phyloP scores from a whole-genome alignment of 2,888 invertebrate species.

The Kryphioiulus occultus region DNA sequence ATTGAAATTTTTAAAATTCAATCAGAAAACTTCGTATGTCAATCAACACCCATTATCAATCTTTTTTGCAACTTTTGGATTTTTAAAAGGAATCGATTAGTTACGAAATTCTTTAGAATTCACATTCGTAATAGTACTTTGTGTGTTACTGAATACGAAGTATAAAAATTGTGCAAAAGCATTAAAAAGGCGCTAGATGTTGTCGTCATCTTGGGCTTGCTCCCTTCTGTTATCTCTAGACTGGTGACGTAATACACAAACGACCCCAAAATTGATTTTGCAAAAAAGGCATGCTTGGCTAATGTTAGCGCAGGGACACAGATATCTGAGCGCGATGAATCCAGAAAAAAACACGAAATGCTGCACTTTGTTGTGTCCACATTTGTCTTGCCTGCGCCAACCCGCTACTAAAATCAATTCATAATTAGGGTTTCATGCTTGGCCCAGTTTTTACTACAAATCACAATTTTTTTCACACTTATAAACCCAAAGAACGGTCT shows the following conservation, averaged over 20 bases:
- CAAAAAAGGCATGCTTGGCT: slow-evolving; percentile 32
- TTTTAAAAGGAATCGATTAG: not conserved
- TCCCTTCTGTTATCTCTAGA: not conserved
- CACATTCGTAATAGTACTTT: not conserved
- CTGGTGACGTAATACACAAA: slow-evolving; percentile 4
- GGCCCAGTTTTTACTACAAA: not conserved
- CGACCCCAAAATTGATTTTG: slow-evolving; percentile 1
- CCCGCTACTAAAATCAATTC: slow-evolving; percentile 8
- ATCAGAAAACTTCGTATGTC: not conserved
- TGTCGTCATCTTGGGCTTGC: too few relatives aligned
- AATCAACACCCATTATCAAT: not conserved
- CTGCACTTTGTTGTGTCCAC: not conserved
- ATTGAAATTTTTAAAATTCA: too few relatives aligned
- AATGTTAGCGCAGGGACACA: slow-evolving; percentile 21
- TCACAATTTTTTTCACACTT: slow-evolving; percentile 8
- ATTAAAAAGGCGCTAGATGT: too few relatives aligned
- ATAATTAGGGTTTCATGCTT: not conserved
- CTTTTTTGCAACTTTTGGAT: not conserved
- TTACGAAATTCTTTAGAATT: not conserved
- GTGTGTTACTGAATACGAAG: too few relatives aligned
- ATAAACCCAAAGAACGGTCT: slow-evolving; percentile 2
- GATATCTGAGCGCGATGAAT: not conserved
- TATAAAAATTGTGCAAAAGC: too few relatives aligned
- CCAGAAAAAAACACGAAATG: not conserved
- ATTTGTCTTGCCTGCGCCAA: slow-evolving; percentile 4